A percentile compares a stretch with the other conserved stretches of the same genome.
phyloP scores from a whole-genome alignment of 2,888 invertebrate species.

The Pristionchus fissidentatus region DNA sequence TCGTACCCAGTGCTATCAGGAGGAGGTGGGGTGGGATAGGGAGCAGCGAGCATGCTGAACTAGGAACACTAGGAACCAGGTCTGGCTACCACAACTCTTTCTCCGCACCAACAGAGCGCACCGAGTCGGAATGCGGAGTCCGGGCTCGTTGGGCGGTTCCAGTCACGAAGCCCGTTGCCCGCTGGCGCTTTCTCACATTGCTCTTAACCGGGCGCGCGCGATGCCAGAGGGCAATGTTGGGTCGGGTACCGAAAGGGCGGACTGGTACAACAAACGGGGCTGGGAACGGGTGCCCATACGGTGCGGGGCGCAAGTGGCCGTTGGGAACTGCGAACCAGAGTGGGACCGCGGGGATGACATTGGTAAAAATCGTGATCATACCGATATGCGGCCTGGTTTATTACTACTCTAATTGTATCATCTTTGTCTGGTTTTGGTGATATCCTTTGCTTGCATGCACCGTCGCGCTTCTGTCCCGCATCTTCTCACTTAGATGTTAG shows the following conservation, averaged over 20 bases:
- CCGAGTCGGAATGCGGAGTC: no score
- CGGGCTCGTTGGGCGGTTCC: no score
- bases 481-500: no score
- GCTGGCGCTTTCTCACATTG: background rate
- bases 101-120: no score
- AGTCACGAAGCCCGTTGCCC: background rate
- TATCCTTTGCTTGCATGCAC: no score
- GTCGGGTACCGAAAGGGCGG: background rate
- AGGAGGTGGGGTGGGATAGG: background rate
- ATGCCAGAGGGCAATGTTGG: background rate
- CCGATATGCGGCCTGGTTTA: no score
- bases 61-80: no score
- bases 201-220: background rate
- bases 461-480: background rate
- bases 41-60: no score
- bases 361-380: no score
- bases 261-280: constrained; percentile 1
- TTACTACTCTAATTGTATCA: no score
- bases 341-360: background rate
- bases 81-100: no score
- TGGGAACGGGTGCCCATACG: background rate
- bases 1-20: background rate
- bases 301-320: background rate
- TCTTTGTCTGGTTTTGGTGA: no score
- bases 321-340: background rate